Evolutionary conservation across 2,888 invertebrate genomes (phyloP), one percentile per base, ranked within the genome.

Genomic region (Eupithecia tripunctaria): DNA sequence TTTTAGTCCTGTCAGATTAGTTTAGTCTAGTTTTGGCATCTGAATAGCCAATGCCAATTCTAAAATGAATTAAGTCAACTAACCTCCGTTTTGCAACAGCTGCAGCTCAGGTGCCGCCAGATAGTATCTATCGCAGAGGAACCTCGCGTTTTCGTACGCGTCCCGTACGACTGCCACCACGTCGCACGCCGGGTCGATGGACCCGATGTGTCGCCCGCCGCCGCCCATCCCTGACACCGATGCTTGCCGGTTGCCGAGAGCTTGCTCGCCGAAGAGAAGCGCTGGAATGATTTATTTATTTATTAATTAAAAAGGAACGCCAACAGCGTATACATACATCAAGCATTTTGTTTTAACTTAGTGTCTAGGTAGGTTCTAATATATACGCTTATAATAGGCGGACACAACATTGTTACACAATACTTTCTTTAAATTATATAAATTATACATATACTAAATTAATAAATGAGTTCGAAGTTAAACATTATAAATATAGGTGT

Each of bases 91-190:
- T 88, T 97, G 96, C 77, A 96, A 95, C 69, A 99, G 95, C 77
- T 97, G 95, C 67, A 99, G 92, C 78, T 98, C 97, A 0, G 99
- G 99, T 77, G 99, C 97, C 1, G 97, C 97, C 85, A 99, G 94
- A 92, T 99, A 99, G 93, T 99, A 99, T 91, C 99, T 97, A 89
- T 99, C 99, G 95, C 99, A 99, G 59, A 99, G 96, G 91, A 99
- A 99, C 79, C 98, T 95, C 0, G 99, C 99, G 93, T 99, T 99
- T 89, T 99, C 99, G 91, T 98, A 99, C 0, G 99, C 99, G 93
- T 99, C 99, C 82, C 96, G 95, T 29, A 99, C 97, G 6, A 99
- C 98, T 60, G 96, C 96, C 41, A 97, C 96, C 21, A 99, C 96
- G 92, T 99, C 97, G 87, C 99, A 99, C 78, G 97, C 96, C 0